Evolutionary conservation across 2,888 invertebrate genomes (phyloP).

Genomic region (Tridacna crocea): DNA sequence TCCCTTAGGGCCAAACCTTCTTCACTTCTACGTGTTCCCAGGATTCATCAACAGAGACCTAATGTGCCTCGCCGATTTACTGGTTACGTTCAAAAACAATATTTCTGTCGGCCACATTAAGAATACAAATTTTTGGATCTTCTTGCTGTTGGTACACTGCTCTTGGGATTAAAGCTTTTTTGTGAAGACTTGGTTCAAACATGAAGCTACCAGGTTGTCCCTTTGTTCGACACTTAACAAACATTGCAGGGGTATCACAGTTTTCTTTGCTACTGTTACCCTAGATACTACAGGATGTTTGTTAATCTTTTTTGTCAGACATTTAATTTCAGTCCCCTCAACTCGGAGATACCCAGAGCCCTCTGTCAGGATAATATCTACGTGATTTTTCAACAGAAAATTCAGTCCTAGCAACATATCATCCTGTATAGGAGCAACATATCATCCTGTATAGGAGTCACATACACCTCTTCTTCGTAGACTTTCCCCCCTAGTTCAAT

Average conservation of each 20-base stretch:
- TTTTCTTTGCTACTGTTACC: constrained; percentile 1
- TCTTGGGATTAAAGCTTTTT: no score
- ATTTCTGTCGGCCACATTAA: constrained; percentile 12
- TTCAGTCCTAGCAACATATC: constrained; percentile 47
- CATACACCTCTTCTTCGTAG: constrained; percentile 39
- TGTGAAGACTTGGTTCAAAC: no score
- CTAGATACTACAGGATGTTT: neutral
- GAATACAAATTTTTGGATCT: neutral
- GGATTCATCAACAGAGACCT: neutral
- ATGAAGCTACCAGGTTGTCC: neutral
- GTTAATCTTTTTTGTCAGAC: neutral
- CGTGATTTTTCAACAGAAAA: constrained; percentile 29
- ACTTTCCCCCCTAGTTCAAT: constrained; percentile 28
- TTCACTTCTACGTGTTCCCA: neutral
- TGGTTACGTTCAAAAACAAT: neutral
- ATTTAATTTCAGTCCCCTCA: neutral
- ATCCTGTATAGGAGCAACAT: no score
- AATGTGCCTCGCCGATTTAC: neutral
- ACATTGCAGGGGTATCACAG: constrained; percentile 10
- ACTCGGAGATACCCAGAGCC: neutral
- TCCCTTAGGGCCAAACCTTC: neutral
- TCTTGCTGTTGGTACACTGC: no score
- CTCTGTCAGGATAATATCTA: constrained; percentile 15
- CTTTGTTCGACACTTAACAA: constrained; percentile 3
- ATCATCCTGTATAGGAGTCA: constrained; percentile 56